Evolutionary conservation across 2,797 vertebrate species (phyloP).

Genomic region (Acipenser ruthenus): DNA sequence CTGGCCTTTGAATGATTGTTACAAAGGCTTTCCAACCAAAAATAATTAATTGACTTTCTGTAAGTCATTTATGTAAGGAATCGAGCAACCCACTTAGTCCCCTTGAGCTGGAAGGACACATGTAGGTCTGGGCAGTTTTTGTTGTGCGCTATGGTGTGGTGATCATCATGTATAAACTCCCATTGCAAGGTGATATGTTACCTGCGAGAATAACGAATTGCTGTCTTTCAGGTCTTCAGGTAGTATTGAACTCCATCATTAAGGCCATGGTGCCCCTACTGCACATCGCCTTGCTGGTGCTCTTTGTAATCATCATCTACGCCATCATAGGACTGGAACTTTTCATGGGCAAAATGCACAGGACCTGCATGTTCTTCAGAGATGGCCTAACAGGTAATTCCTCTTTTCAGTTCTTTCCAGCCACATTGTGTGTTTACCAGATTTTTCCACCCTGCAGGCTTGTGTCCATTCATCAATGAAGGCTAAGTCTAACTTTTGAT

Average conservation of each 20-base stretch:
- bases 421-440: too few relatives aligned
- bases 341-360: conserved; percentile 99
- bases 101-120: too few relatives aligned
- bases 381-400: conserved; percentile 58
- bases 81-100: too few relatives aligned
- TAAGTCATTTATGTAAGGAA: too few relatives aligned
- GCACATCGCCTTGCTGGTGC: conserved; percentile 94
- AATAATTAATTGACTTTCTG: too few relatives aligned
- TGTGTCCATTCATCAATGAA: neutral
- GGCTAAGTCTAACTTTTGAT: neutral
- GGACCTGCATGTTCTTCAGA: conserved; percentile 72
- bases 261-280: conserved; percentile 98
- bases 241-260: conserved; percentile 98
- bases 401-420: neutral
- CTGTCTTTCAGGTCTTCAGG: conserved; percentile 81
- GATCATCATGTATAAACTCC: too few relatives aligned
- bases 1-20: too few relatives aligned
- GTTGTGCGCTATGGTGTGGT: too few relatives aligned
- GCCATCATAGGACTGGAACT: conserved; percentile 97
- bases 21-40: too few relatives aligned
- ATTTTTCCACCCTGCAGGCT: too few relatives aligned
- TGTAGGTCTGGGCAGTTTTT: too few relatives aligned
- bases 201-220: neutral
- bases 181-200: too few relatives aligned
- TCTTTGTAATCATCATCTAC: conserved; percentile 98